Conservation (phyloP, 2,888 invertebrate genomes). For the Papilio elwesi region DNA sequence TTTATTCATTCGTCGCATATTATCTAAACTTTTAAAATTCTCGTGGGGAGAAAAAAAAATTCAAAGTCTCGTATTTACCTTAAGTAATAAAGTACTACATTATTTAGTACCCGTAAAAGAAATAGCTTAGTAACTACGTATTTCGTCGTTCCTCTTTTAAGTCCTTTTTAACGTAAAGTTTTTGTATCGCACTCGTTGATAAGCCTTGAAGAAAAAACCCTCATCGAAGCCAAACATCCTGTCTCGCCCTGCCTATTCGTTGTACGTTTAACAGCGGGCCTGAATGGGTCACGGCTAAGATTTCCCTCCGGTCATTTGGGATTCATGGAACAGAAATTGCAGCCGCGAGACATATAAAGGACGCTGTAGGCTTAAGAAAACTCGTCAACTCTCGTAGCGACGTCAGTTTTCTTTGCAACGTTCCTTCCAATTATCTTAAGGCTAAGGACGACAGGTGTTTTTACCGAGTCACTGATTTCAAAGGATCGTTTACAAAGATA, state of each 20-base stretch:
- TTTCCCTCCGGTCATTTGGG: conserved; percentile 84
- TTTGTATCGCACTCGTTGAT: conserved; percentile 36
- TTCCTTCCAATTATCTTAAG: conserved; percentile 69
- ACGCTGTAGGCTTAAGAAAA: conserved; percentile 78
- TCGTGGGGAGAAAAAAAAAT: conserved; percentile 4
- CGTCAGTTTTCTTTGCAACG: conserved; percentile 55
- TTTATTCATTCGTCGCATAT: conserved; percentile 27
- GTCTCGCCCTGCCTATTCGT: conserved; percentile 45
- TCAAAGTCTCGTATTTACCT: conserved; percentile 5
- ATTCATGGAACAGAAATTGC: conserved; percentile 83
- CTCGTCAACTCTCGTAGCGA: conserved; percentile 67
- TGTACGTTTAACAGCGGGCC: conserved; percentile 63
- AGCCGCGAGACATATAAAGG: conserved; percentile 82
- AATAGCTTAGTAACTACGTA: conserved; percentile 26
- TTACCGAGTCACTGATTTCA: conserved; percentile 52
- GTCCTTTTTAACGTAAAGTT: conserved; percentile 35
- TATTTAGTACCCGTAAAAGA: conserved; percentile 26
- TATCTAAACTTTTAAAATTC: conserved; percentile 27
- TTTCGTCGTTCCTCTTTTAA: conserved; percentile 16
- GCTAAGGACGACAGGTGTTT: conserved; percentile 57
- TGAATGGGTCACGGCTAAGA: conserved; percentile 84
- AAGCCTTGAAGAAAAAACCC: conserved; percentile 43
- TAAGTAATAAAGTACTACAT: conserved; percentile 30
- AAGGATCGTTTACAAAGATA: conserved; percentile 16
- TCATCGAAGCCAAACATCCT: conserved; percentile 50